phyloP scores from a whole-genome alignment of 1,140 invertebrate genomes.

The Cyrtorhinus lividipennis region DNA sequence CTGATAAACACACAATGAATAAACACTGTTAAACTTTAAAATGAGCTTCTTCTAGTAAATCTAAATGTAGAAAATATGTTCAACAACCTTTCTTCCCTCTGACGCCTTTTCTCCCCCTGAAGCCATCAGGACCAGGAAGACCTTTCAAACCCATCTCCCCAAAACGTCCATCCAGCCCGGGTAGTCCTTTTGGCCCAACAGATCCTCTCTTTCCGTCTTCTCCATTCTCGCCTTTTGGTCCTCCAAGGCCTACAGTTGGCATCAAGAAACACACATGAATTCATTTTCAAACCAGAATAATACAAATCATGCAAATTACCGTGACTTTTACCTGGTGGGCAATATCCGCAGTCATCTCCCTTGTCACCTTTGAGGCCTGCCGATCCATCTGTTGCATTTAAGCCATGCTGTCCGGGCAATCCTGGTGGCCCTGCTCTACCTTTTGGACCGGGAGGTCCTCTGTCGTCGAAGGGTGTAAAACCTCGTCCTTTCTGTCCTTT shows the following conservation, averaged over 20 bases:
- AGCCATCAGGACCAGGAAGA: conserved; percentile 15
- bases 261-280: too few species aligned
- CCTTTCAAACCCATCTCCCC: background rate
- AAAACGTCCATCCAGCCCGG: background rate
- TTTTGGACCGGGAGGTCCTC: conserved; percentile 50
- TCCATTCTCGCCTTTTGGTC: background rate
- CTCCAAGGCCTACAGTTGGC: background rate
- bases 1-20: too few species aligned
- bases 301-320: too few species aligned
- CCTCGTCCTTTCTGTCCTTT: conserved; percentile 54
- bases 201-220: background rate
- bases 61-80: too few species aligned
- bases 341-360: conserved; percentile 53
- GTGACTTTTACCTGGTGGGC: conserved; percentile 53
- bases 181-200: background rate
- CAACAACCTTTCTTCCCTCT: conserved; percentile 31
- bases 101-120: conserved; percentile 15
- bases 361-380: conserved; percentile 39
- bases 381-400: conserved; percentile 26
- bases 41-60: too few species aligned
- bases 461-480: conserved; percentile 52
- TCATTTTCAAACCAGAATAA: too few species aligned
- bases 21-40: too few species aligned
- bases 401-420: conserved; percentile 21
- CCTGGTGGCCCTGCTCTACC: conserved; percentile 52